Evolutionary conservation across 1,140 invertebrate genomes (phyloP).

Genomic region (Pygmarrhopalites habei): DNA sequence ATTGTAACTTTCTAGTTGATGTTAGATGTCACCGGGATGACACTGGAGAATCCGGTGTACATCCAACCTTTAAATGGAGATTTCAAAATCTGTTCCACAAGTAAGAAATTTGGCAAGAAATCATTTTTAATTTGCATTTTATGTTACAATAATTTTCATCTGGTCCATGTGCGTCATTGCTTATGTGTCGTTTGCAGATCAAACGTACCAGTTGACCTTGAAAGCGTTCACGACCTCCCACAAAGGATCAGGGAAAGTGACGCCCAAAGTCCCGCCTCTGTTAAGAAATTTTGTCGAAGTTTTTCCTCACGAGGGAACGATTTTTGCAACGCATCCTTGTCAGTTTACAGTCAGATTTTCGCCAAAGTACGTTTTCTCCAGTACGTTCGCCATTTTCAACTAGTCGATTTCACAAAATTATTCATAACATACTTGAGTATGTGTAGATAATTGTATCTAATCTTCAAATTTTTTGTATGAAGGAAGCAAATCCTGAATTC

Average conservation of each 20-base stretch:
- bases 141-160: not conserved
- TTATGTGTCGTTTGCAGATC: slow-evolving; percentile 10
- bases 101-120: no score
- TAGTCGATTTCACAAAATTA: no score
- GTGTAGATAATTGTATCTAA: not conserved
- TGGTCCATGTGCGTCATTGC: no score
- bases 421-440: no score
- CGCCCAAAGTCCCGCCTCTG: slow-evolving; percentile 4
- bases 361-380: slow-evolving; percentile 16
- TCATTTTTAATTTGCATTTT: not conserved
- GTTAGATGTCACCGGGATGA: slow-evolving; percentile 2
- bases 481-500: not conserved
- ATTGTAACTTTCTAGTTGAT: slow-evolving; percentile 1
- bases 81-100: slow-evolving; percentile 20
- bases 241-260: slow-evolving; percentile 11
- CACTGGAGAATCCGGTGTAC: slow-evolving; percentile 12
- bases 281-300: slow-evolving; percentile 9
- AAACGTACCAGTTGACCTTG: slow-evolving; percentile 5
- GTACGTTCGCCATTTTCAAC: no score
- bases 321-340: not conserved
- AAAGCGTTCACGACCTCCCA: not conserved
- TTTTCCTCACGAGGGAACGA: not conserved
- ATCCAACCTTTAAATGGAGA: slow-evolving; percentile 9
- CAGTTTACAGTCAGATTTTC: slow-evolving; percentile 14
- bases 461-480: not conserved